Percentiles rank a stretch among this genome's conserved stretches.
phyloP scores from a whole-genome alignment of 2,113 vertebrate species.

The Gadus macrocephalus region DNA sequence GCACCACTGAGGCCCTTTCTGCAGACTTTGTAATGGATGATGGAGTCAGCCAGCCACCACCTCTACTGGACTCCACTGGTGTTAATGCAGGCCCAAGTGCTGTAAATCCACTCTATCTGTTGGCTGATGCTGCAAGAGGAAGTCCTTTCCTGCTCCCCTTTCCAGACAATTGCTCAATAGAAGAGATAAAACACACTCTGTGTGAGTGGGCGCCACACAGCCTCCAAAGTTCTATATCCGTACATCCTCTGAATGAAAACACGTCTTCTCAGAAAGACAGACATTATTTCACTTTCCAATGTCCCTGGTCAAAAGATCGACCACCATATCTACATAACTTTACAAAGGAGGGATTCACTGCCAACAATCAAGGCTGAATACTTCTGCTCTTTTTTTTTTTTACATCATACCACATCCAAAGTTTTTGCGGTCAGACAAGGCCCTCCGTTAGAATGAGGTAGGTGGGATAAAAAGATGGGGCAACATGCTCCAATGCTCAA shows the following conservation, averaged over 20 bases:
- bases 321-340: too few relatives aligned
- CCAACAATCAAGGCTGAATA: too few relatives aligned
- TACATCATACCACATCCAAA: slow-evolving; percentile 15
- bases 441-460: neutral
- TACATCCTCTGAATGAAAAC: slow-evolving; percentile 11
- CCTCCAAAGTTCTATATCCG: slow-evolving; percentile 7
- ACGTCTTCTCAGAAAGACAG: slow-evolving; percentile 11
- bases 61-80: slow-evolving; percentile 6
- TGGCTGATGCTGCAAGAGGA: slow-evolving; percentile 24
- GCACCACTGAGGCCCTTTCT: slow-evolving; percentile 1
- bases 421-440: neutral
- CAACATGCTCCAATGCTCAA: slow-evolving; percentile 22
- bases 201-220: neutral
- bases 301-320: too few relatives aligned
- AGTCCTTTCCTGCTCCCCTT: slow-evolving; percentile 30
- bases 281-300: too few relatives aligned
- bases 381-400: neutral
- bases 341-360: too few relatives aligned
- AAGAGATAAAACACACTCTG: slow-evolving; percentile 25
- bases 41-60: slow-evolving; percentile 14
- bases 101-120: slow-evolving; percentile 27
- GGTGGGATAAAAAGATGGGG: slow-evolving; percentile 12
- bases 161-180: slow-evolving; percentile 24
- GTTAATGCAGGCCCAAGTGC: slow-evolving; percentile 21
- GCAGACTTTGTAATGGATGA: slow-evolving; percentile 21